Base-by-base conservation (phyloP, 2,113 vertebrate species). In the Aldabrachelys gigantea region DNA sequence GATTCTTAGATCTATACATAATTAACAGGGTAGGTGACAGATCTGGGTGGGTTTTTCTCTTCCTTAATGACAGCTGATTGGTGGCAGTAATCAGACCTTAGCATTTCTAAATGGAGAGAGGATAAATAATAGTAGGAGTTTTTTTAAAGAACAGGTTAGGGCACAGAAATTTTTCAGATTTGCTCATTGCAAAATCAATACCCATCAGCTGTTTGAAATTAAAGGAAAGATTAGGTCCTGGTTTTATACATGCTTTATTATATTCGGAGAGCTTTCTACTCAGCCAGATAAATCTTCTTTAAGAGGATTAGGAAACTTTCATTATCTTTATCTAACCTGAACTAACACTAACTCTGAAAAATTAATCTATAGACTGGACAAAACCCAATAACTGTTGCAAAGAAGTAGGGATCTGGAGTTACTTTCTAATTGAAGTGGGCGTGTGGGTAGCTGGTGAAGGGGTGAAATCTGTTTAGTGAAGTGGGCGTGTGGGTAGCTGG, bases 161-260 rank as follows among this genome's bases (percentile, higher is more conserved):
- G 90, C 91, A 44, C 10, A 83, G 97, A 97, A 97, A 97, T 97
- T 98, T 98, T 98, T 98, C 97, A 97, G 96, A 97, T 97, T 97
- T 97, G 97, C 97, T 98, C 97, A 98, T 98, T 98, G 98, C 96
- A 98, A 98, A 99, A 99, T 99, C 99, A 98, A 99, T 99, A 99
- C 93, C 98, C 97, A 99, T 99, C 98, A 99, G 98, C 98, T 98
- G 98, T 98, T 97, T 98, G 97, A 99, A 99, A 99, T 99, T 98
- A 99, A 98, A 99, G 98, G 97, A 95, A 93, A 98, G 98, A 99
- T 99, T 99, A 98, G 96, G 95, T 94, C 94, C 97, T 91, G 93
- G 97, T 98, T 98, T 98, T 98, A 98, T 98, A 97, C 97, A 96
- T 38, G 94, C 97, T 96, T 98, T 98, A 98, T 98, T 98, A 97